Evolutionary conservation across 2,113 vertebrate genomes (phyloP).

Genomic region (Pedionomus torquatus): DNA sequence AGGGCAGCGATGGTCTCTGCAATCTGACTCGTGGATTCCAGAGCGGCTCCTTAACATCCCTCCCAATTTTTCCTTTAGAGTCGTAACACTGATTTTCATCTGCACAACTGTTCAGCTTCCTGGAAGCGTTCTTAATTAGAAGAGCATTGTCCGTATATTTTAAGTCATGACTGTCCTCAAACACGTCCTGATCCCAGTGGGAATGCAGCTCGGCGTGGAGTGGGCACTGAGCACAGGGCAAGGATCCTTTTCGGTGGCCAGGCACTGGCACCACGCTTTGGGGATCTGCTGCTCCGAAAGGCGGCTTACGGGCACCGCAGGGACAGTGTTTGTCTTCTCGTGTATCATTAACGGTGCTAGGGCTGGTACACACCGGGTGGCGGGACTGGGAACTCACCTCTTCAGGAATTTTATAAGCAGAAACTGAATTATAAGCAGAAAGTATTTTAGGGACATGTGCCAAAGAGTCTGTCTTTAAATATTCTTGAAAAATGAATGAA

Average conservation of each 20-base stretch:
- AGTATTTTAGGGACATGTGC: not conserved
- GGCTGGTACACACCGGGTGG: slow-evolving; percentile 13
- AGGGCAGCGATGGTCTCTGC: not conserved
- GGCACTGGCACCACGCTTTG: not conserved
- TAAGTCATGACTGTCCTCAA: not conserved
- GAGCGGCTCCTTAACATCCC: not conserved
- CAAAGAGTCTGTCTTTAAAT: slow-evolving; percentile 37
- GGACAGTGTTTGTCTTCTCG: slow-evolving; percentile 3
- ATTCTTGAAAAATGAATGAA: slow-evolving; percentile 67
- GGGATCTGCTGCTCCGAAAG: not conserved
- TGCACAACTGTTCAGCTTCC: not conserved
- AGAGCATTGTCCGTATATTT: not conserved
- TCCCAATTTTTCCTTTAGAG: not conserved
- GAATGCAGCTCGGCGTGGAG: not conserved
- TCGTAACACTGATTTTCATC: not conserved
- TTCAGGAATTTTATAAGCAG: slow-evolving; percentile 39
- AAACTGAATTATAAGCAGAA: slow-evolving; percentile 38
- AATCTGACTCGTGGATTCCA: not conserved
- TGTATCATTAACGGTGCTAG: not conserved
- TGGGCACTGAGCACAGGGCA: not conserved
- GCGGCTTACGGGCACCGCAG: not conserved
- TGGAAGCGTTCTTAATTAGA: not conserved
- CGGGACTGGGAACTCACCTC: slow-evolving; percentile 28
- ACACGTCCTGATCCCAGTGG: not conserved
- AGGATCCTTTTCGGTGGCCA: not conserved